Evolutionary conservation across 2,888 invertebrate species (phyloP).

Genomic region (Amphipyra tragopoginis): DNA sequence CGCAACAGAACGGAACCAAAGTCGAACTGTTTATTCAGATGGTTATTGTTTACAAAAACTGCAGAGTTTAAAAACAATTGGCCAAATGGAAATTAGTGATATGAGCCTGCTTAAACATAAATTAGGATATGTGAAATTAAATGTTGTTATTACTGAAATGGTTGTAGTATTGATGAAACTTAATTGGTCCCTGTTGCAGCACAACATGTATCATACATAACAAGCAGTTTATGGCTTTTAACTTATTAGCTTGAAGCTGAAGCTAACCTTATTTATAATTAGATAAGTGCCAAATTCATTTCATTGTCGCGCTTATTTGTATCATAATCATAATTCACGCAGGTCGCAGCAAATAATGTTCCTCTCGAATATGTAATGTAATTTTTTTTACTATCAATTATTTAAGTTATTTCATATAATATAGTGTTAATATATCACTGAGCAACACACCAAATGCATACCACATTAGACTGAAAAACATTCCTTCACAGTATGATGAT

Average conservation of each 20-base stretch:
- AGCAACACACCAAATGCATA: constrained; percentile 67
- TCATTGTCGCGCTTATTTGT: constrained; percentile 61
- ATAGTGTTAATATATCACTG: constrained; percentile 61
- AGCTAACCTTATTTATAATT: constrained; percentile 60
- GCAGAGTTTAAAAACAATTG: constrained; percentile 36
- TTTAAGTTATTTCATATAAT: constrained; percentile 57
- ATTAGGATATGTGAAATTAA: constrained; percentile 18
- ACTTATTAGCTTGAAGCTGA: constrained; percentile 44
- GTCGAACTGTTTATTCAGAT: no score
- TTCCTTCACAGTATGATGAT: constrained; percentile 66
- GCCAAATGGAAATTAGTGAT: constrained; percentile 25
- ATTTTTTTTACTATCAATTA: constrained; percentile 56
- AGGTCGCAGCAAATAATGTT: constrained; percentile 67
- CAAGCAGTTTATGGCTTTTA: constrained; percentile 30
- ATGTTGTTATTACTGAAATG: constrained; percentile 15
- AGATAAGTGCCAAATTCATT: constrained; percentile 76
- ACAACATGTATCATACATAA: constrained; percentile 36
- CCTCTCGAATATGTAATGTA: constrained; percentile 72
- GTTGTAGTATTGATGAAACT: constrained; percentile 11
- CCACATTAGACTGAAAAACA: constrained; percentile 76
- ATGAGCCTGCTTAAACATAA: constrained; percentile 29
- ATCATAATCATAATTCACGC: constrained; percentile 50
- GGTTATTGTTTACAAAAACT: no score
- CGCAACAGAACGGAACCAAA: no score
- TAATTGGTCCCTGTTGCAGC: constrained; percentile 45